These are phyloP conservation scores for Pachydiplax longipennis DNA, from an alignment of 2,888 invertebrate species.

Conservation along the genomic window DNA sequence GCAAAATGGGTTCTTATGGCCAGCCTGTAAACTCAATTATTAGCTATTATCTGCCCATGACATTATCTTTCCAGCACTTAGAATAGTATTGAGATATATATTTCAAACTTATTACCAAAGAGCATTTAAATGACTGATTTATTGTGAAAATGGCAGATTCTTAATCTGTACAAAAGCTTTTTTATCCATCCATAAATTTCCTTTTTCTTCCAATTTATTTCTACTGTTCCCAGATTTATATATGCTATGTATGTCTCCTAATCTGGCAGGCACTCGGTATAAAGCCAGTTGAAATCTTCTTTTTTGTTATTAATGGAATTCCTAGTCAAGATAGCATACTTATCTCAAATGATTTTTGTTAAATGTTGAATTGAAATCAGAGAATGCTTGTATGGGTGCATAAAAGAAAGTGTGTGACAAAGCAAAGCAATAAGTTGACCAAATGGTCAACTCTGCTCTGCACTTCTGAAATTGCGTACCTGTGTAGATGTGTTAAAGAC, in stretches of 20 bases:
- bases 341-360: neutral
- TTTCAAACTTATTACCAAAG: neutral
- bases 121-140: neutral
- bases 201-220: neutral
- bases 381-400: neutral
- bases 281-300: neutral
- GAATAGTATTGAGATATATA: neutral
- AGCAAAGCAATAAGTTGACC: neutral
- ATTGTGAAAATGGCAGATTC: neutral
- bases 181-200: neutral
- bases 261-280: neutral
- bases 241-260: neutral
- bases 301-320: neutral
- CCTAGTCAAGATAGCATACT: neutral
- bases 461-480: conserved; percentile 26
- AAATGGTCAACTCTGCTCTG: neutral
- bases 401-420: neutral
- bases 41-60: neutral
- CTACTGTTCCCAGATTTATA: neutral
- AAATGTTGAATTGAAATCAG: neutral
- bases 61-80: neutral
- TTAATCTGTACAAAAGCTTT: neutral
- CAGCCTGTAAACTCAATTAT: too few relatives aligned
- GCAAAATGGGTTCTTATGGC: neutral
- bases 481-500: conserved; percentile 4